Evolutionary conservation across 2,113 vertebrate genomes (phyloP).

Genomic region (Lepidothrix coronata): DNA sequence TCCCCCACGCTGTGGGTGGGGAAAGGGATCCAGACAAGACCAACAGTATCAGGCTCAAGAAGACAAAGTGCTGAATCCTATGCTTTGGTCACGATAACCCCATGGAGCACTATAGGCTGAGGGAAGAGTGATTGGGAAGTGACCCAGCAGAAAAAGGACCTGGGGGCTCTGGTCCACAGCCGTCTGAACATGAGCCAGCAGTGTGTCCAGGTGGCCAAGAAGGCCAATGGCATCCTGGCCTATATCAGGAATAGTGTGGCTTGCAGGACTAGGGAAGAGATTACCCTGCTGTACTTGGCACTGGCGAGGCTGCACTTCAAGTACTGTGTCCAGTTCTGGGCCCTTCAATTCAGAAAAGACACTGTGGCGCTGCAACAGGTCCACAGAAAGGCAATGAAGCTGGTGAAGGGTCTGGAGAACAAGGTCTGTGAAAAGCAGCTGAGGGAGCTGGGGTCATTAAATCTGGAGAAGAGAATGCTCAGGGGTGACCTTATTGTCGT

Average conservation of each 20-base stretch:
- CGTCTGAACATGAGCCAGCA: neutral
- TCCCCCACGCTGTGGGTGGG: too few species aligned
- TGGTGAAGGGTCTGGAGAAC: neutral
- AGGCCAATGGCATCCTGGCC: neutral
- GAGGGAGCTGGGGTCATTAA: neutral
- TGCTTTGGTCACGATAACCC: neutral
- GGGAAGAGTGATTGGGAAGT: neutral
- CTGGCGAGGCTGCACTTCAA: neutral
- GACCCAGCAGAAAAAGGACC: neutral
- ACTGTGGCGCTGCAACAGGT: too few species aligned
- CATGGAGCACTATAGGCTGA: neutral
- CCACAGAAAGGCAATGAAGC: neutral
- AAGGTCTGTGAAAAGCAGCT: neutral
- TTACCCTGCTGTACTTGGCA: accelerated
- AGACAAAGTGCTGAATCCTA: neutral
- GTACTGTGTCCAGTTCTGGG: neutral
- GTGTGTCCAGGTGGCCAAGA: neutral
- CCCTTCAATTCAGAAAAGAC: neutral
- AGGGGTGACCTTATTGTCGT: neutral
- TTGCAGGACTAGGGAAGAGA: neutral
- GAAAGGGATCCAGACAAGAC: too few species aligned
- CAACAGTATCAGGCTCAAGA: neutral
- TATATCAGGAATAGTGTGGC: neutral
- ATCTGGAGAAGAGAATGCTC: neutral
- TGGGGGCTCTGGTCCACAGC: neutral